phyloP scores from a whole-genome alignment of 2,113 vertebrate species.

The Tetrax tetrax region DNA sequence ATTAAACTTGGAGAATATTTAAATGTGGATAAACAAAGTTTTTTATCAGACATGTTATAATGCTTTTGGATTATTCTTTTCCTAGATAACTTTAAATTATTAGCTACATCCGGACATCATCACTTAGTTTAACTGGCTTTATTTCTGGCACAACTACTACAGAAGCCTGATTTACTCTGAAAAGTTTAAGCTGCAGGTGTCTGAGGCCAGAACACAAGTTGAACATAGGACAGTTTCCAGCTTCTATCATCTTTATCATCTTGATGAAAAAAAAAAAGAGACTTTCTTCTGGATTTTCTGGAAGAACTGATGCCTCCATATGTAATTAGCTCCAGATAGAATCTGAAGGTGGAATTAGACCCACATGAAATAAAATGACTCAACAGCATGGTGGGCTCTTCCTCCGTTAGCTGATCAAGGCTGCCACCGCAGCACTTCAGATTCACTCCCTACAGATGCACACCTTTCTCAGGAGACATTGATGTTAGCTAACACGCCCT shows the following conservation, averaged over 20 bases:
- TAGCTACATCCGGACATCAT: not conserved
- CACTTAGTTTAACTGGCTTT: not conserved
- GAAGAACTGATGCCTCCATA: not conserved
- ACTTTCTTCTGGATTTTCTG: not conserved
- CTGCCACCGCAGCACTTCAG: not conserved
- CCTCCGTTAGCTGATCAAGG: not conserved
- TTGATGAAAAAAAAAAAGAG: not conserved
- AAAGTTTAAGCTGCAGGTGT: not conserved
- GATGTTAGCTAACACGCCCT: not conserved
- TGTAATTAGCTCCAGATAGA: not conserved
- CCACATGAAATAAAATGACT: not conserved
- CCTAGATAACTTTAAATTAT: not conserved
- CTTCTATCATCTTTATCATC: not conserved
- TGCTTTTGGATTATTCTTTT: not conserved
- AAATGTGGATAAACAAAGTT: not conserved
- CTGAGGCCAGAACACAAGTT: not conserved
- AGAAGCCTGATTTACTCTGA: not conserved
- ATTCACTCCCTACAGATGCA: not conserved
- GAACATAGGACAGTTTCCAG: not conserved
- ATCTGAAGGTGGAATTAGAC: not conserved
- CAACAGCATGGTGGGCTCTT: not conserved
- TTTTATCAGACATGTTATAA: not conserved
- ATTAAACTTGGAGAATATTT: not conserved
- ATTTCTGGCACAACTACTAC: not conserved
- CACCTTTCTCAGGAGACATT: not conserved